Evolutionary conservation across 2,888 invertebrate genomes (phyloP), one percentile per base, ranked within the genome.

Genomic region (Chalcis sispes): DNA sequence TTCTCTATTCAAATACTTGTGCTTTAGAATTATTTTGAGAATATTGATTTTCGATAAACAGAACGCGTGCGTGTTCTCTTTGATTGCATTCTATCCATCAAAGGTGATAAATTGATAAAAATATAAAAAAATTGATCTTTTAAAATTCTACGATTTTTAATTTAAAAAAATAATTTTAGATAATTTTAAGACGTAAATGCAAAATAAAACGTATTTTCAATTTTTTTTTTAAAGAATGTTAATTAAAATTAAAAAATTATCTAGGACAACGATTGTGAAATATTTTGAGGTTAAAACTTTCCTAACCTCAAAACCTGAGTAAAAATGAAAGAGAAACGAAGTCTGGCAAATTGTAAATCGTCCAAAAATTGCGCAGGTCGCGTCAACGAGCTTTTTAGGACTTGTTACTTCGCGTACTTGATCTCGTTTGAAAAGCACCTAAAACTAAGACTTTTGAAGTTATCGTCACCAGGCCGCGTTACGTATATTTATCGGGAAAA

Each of bases 21-120:
- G 40, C 52, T 66, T 52, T 52, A 36, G 52, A 66, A 66, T 66
- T 40, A 66, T 65, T 65, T 65, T 10, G 40, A 52, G n/a, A 18
- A 20, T 54, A 66, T 66, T 15, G 40, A 54, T 66, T 66, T 40
- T 66, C 52, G 32, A 65, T 65, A 65, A 15, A 64, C 10, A 27
- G 29, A n/a, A n/a, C n/a, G n/a, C 40, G 50, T 18, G 48, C 48
- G 13, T 27, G 29, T 15, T 32, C 23, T 29, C 10, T 20, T 29
- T 27, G 64, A 48, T 42, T 29, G 48, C 2, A 27, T 27, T 46
- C 1, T 20, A 29, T n/a, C 32, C n/a, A 48, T 50, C 27, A 64
- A 50, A 50, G 18, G 32, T 32, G 48, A 64, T 27, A 50, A 48
- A 48, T 48, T 48, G 10, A 50, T 18, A 50, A n/a, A n/a, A n/a